Evolutionary conservation across 2,113 vertebrate genomes (phyloP).

Genomic region (Xiphorhynchus elegans): DNA sequence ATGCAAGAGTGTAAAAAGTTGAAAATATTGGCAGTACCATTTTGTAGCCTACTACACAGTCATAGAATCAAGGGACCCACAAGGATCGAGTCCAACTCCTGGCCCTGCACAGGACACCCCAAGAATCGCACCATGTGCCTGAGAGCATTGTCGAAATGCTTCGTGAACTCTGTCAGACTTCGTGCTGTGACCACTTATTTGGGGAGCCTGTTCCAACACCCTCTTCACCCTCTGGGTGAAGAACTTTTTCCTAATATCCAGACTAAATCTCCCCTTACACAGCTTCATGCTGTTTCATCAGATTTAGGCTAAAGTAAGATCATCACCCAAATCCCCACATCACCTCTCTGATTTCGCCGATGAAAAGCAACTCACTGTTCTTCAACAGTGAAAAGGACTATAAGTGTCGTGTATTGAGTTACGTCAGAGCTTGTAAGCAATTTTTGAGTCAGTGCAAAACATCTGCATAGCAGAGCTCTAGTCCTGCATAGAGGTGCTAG

Average conservation of each 20-base stretch:
- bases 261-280: background rate
- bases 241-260: background rate
- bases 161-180: background rate
- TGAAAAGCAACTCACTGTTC: background rate
- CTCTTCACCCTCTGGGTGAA: background rate
- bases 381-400: background rate
- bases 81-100: background rate
- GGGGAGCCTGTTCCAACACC: background rate
- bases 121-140: background rate
- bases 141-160: background rate
- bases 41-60: background rate
- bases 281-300: background rate
- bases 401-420: background rate
- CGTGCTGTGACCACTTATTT: rapidly evolving
- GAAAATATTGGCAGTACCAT: background rate
- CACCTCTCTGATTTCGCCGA: background rate
- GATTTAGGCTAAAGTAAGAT: background rate
- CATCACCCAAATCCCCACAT: background rate
- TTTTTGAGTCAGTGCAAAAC: background rate
- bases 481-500: background rate
- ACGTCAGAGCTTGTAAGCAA: background rate
- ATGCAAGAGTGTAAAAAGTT: rapidly evolving
- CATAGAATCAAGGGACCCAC: background rate
- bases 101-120: background rate
- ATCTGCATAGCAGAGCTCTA: background rate